Evolutionary conservation across 2,888 invertebrate species (phyloP).

Genomic region (Quadroppia sp.): DNA sequence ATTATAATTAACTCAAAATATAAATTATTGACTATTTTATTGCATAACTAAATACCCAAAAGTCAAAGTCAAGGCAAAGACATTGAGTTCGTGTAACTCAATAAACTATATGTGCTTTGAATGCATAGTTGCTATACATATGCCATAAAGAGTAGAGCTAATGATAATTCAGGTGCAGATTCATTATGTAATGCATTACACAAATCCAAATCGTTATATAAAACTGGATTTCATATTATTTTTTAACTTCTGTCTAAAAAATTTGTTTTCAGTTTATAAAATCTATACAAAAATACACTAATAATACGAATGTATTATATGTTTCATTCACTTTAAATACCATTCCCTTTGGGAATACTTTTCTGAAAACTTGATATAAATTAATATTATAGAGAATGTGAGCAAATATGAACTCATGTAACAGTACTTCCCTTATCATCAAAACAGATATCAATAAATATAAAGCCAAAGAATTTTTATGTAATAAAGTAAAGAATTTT

Average conservation of each 20-base stretch:
- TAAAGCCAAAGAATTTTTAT: not conserved
- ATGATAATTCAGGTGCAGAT: not conserved
- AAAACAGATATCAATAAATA: not conserved
- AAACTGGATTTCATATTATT: constrained; percentile 22
- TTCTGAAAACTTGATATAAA: not conserved
- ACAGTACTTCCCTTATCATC: too few species aligned
- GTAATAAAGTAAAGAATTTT: not conserved
- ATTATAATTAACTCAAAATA: not conserved
- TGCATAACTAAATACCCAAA: not conserved
- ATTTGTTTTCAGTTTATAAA: not conserved
- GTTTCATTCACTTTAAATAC: not conserved
- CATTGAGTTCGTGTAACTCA: not conserved
- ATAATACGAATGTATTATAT: not conserved
- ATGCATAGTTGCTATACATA: not conserved
- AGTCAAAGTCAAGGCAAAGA: constrained; percentile 11
- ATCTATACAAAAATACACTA: not conserved
- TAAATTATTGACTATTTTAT: constrained; percentile 9
- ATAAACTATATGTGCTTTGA: not conserved
- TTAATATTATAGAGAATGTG: not conserved
- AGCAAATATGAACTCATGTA: too few species aligned
- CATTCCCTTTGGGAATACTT: not conserved
- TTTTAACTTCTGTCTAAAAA: constrained; percentile 20
- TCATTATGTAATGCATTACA: not conserved
- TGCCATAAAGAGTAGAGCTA: constrained; percentile 3
- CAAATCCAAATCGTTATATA: too few species aligned